Conservation (phyloP, 2,888 invertebrate species). For the Dendrolimus houi region DNA sequence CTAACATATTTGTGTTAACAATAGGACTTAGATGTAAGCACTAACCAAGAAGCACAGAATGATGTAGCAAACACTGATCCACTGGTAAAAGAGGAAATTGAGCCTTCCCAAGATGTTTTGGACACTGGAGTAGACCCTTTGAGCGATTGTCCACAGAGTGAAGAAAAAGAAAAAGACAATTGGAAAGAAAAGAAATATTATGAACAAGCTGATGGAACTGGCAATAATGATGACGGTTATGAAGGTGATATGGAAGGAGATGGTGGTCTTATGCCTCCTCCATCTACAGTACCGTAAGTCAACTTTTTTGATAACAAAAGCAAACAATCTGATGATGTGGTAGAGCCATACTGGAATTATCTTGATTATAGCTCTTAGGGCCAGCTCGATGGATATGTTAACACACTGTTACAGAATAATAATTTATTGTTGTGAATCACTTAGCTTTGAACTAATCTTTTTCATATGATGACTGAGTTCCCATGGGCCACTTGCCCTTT, state of each 20-base stretch:
- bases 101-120: slow-evolving; percentile 14
- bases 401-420: too few relatives aligned
- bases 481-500: too few relatives aligned
- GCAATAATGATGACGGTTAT: slow-evolving; percentile 79
- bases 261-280: slow-evolving; percentile 91
- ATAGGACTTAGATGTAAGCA: slow-evolving; percentile 44
- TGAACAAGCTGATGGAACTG: slow-evolving; percentile 36
- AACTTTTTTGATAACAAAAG: slow-evolving; percentile 2
- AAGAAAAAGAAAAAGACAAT: slow-evolving; percentile 22
- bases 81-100: slow-evolving; percentile 19
- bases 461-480: too few relatives aligned
- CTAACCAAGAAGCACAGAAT: slow-evolving; percentile 37
- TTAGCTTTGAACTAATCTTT: too few relatives aligned
- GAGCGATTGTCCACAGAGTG: slow-evolving; percentile 56
- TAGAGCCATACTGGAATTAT: too few relatives aligned
- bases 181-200: slow-evolving; percentile 30
- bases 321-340: too few relatives aligned
- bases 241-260: slow-evolving; percentile 79
- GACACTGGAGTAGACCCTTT: slow-evolving; percentile 24
- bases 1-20: slow-evolving; percentile 45
- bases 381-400: too few relatives aligned
- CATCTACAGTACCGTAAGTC: slow-evolving; percentile 77
- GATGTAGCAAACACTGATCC: slow-evolving; percentile 14
- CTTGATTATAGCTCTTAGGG: too few relatives aligned
- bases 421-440: too few relatives aligned